Evolutionary conservation across 2,888 invertebrate species (phyloP), one percentile per base, ranked within the genome.

Genomic region (Scaptomyza caliginosa): DNA sequence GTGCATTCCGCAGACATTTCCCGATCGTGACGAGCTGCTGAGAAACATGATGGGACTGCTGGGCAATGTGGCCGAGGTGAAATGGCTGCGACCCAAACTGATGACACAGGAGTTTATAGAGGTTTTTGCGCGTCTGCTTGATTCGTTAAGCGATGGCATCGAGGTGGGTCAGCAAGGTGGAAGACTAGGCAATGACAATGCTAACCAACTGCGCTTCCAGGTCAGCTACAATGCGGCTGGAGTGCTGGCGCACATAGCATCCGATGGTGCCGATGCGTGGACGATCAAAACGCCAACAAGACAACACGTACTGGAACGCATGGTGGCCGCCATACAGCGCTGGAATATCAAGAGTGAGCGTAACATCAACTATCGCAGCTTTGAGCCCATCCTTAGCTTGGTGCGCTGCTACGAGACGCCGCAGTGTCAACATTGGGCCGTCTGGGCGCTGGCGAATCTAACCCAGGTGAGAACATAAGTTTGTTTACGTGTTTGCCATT

Each of bases 21-120:
- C 96, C 0, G 94, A 96, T 77, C 96, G 96, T 88, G 96, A 96
- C 68, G 98, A 98, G 89, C 91, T 99, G 38, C 93, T 99, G 43
- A 93, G 99, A 45, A 99, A 99, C 90, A 99, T 99, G 99, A 98
- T 99, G 98, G 99, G 99, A 1, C 92, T 97, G 10, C 92, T 98
- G 71, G 99, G 99, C 5, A 99, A 99, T 91, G 98, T 99, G 6
- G 98, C 99, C 0, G 99, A 99, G 92, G 99, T 99, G 0, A 94
- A 94, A 57, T 93, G 94, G 71, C 92, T 99, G 17, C 93, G 99
- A 23, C 93, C 94, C 4, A 94, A 95, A 73, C 93, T 99, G 51
- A 97, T 99, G 96, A 95, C 96, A 63, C 92, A 94, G 59, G 94
- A 95, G 77, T 98, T 97, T 90, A 94, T 99, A 28, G 92, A 93